Evolutionary conservation across 2,797 vertebrate genomes (phyloP).

Genomic region (Malurus splendens): DNA sequence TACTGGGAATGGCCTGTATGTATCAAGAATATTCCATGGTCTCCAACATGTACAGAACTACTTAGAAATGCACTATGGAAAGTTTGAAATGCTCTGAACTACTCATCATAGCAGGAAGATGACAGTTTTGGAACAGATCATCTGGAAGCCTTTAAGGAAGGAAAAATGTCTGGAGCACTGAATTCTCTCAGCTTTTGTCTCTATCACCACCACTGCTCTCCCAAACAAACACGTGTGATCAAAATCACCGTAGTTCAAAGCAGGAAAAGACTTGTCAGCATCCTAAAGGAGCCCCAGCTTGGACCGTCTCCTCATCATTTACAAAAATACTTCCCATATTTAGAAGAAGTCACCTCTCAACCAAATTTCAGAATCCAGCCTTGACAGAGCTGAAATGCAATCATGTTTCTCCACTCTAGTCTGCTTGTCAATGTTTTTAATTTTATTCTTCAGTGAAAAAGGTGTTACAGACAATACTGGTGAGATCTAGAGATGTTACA

Average conservation of each 20-base stretch:
- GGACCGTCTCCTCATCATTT: neutral
- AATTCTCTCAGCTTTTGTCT: neutral
- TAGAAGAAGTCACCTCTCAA: neutral
- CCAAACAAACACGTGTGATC: neutral
- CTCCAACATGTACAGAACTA: neutral
- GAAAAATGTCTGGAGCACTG: neutral
- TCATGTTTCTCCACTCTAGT: neutral
- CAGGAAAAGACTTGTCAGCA: neutral
- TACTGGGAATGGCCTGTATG: fast-evolving
- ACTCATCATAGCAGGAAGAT: neutral
- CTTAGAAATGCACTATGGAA: neutral
- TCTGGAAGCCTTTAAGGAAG: neutral
- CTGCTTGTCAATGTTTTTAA: neutral
- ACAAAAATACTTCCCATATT: neutral
- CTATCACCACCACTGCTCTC: neutral
- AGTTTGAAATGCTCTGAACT: neutral
- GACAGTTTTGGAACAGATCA: neutral
- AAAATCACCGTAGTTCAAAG: neutral
- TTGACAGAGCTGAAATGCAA: neutral
- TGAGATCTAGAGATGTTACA: neutral
- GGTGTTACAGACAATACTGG: neutral
- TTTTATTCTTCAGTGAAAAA: neutral
- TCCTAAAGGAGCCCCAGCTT: neutral
- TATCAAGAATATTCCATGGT: neutral
- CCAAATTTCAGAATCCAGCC: neutral